Base-by-base conservation (phyloP, 2,888 invertebrate genomes). In the Sesamia inferens region DNA sequence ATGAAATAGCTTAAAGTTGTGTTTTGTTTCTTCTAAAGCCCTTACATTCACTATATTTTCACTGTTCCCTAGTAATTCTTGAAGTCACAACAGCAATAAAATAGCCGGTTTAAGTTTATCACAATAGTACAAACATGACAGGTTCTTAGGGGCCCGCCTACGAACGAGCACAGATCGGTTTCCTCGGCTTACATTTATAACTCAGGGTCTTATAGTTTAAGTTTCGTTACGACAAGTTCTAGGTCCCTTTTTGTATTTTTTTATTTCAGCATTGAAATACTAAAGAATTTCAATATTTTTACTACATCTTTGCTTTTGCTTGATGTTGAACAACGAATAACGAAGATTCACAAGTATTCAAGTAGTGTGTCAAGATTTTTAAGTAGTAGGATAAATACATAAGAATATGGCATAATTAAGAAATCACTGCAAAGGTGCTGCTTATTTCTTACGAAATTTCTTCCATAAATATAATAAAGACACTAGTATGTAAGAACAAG, bases 61-160 rank as follows among this genome's bases (percentile, higher is more conserved):
- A 51, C 64, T 31, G 58, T 62, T 81, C 22, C 68, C 62, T 68
- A 59, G 71, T 78, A 64, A 65, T 74, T 84, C 81, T 84, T 71
- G 81, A 84, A 81, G 81, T 76, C 81, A 81, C 68, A 81, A 58
- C 77, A 42, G 66, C 71, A 84, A 81, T 84, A 81, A 84, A 81
- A 84, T 81, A 84, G n/a, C 42, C 62, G 82, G 77, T 80, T 81
- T 81, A 61, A 81, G 68, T 76, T 51, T 84, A 84, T 71, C 76
- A 71, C 81, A 84, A 84, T 71, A 71, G 84, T 81, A 69, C 68
- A 69, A 84, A 81, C 82, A 84, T 69, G 81, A 81, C 84, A 75
- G 71, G 81, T 69, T 76, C 71, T 76, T 81, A 74, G 81, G 44
- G 22, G 68, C 66, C 84, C 81, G 81, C 84, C 81, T 81, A 81